These are phyloP conservation scores for Empidonax traillii DNA, from an alignment of 2,113 vertebrate genomes.

Conservation along the genomic window DNA sequence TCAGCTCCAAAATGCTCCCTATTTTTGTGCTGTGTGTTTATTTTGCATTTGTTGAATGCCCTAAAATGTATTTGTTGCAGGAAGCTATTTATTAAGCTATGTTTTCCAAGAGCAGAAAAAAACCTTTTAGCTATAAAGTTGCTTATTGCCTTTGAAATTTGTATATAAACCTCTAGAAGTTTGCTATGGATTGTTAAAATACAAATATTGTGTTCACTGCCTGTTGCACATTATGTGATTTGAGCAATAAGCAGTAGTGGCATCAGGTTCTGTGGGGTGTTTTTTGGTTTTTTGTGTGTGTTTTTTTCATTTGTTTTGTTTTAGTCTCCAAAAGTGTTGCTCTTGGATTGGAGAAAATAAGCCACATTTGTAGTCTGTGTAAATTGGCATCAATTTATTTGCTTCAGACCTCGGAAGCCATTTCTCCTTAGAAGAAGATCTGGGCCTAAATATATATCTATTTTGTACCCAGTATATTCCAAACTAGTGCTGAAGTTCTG, in stretches of 20 bases:
- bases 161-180: neutral
- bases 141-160: neutral
- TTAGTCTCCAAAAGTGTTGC: neutral
- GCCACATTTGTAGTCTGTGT: neutral
- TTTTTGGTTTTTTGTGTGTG: rapidly evolving
- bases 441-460: neutral
- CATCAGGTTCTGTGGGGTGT: neutral
- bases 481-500: neutral
- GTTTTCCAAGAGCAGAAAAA: neutral
- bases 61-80: neutral
- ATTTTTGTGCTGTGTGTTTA: neutral
- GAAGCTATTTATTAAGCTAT: neutral
- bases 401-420: neutral
- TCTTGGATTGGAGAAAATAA: neutral
- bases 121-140: neutral
- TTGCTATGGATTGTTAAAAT: neutral
- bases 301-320: neutral
- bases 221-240: neutral
- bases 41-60: neutral
- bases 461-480: neutral
- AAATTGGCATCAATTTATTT: neutral
- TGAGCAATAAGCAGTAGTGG: neutral
- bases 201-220: neutral
- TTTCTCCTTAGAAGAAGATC: neutral
- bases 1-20: slow-evolving; percentile 33